phyloP scores from a whole-genome alignment of 2,797 vertebrate genomes.

The Pipistrellus kuhlii region DNA sequence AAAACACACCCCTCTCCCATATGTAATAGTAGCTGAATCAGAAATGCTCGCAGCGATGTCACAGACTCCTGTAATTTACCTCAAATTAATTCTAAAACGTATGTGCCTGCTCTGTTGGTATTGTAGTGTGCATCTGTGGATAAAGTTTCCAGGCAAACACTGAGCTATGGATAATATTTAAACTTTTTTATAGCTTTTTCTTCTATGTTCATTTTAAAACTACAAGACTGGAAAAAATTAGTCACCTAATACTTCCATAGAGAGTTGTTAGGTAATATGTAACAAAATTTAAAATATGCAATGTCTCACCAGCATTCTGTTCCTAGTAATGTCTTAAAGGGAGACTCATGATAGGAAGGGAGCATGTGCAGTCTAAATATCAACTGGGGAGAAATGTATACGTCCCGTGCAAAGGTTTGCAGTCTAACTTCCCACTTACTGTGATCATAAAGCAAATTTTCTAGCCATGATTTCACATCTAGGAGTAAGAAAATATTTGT shows the following conservation, averaged over 20 bases:
- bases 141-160: neutral
- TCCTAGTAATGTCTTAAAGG: neutral
- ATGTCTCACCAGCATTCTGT: neutral
- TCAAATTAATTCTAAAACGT: neutral
- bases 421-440: neutral
- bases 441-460: neutral
- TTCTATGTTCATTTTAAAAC: neutral
- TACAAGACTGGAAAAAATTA: neutral
- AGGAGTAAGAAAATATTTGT: neutral
- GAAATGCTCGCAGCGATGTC: neutral
- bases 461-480: neutral
- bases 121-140: neutral
- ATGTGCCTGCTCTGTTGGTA: rapidly evolving
- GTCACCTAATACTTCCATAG: neutral
- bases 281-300: neutral
- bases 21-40: neutral
- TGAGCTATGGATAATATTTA: neutral
- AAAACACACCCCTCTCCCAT: neutral
- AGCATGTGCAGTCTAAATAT: neutral
- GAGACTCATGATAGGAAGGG: neutral
- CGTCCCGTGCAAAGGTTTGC: neutral
- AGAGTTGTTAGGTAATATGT: neutral
- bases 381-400: neutral
- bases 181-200: neutral
- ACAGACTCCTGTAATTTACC: neutral